Evolutionary conservation across 2,113 vertebrate genomes (phyloP), one percentile per base, ranked within the genome.

Genomic region (Eudyptes chrysolophus): DNA sequence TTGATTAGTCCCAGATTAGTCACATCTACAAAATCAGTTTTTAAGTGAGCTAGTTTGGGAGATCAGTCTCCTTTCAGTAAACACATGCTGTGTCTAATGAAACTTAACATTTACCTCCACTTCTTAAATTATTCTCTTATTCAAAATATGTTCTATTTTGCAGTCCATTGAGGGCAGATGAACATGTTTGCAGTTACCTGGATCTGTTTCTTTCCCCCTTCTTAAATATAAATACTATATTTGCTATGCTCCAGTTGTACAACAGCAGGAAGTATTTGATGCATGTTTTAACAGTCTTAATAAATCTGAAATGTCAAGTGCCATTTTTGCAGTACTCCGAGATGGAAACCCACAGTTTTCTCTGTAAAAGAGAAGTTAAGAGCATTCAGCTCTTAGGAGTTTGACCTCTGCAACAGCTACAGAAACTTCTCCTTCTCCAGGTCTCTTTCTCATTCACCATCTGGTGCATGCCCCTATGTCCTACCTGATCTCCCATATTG

Each of bases 1-100:
- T 96, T 89, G 83, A 95, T 96, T 92, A 86, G 66, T 84, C 21
- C 17, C 62, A 90, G 90, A 94, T 94, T 88, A 95, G 71, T 49
- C 36, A 89, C 2, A 2, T 57, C 86, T 81, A 75, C 22, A 89
- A 75, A 94, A 93, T 49, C 77, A 94, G 61, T 27, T 91, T 91
- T 96, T 55, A 93, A 96, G 83, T 79, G 16, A 84, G 52, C 21
- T 85, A 64, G 65, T 64, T 76, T 75, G 65, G 44, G 65, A 92
- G 48, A 92, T 88, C 77, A 65, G 57, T 79, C 25, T 91, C 52
- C 70, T 82, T 93, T 71, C 38, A 68, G 81, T 82, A 96, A 96
- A 89, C 57, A 87, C 64, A 82, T 61, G 49, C 74, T 95, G 74
- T 44, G 81, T 92, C 82, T 91, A 93, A 94, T 91, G 69, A 89